A percentile compares a stretch with the other conserved stretches of the same genome.
Evolutionary conservation across 2,888 invertebrate species (phyloP).

Genomic region (Nomada flava): DNA sequence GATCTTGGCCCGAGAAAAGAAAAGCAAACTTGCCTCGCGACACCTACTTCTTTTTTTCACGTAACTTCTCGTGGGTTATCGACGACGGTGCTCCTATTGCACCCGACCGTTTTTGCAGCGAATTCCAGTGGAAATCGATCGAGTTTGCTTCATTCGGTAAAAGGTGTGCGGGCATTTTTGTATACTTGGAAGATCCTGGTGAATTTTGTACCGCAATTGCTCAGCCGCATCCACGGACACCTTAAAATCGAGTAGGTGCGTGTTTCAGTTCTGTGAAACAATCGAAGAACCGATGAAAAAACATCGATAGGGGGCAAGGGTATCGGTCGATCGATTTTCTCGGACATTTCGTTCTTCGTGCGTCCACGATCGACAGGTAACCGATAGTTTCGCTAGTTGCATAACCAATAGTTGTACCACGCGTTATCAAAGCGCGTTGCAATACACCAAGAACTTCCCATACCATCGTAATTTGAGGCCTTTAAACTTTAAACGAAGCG

Average conservation of each 20-base stretch:
- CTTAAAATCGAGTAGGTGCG: not conserved
- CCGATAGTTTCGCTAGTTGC: conserved; percentile 79
- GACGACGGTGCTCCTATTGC: conserved; percentile 4
- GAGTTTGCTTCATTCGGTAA: not conserved
- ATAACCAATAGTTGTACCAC: conserved; percentile 67
- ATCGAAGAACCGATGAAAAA: not conserved
- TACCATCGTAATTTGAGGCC: conserved; percentile 24
- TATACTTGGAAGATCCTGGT: too few species aligned
- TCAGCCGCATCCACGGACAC: too few species aligned
- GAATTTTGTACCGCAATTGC: too few species aligned
- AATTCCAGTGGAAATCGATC: not conserved
- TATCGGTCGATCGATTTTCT: conserved; percentile 39
- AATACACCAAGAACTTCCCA: conserved; percentile 57
- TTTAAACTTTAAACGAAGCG: conserved; percentile 20
- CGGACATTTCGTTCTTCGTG: conserved; percentile 41
- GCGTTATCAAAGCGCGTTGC: conserved; percentile 72
- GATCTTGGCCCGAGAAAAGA: conserved; percentile 42
- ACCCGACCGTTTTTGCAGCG: not conserved
- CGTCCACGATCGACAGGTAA: conserved; percentile 70
- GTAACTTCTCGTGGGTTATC: conserved; percentile 28
- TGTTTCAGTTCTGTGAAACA: conserved; percentile 7
- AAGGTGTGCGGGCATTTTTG: not conserved
- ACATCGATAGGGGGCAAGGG: not conserved
- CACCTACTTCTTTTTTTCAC: conserved; percentile 13
- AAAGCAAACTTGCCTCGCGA: conserved; percentile 33